These are phyloP conservation scores for Grammomys dolichurus DNA, from an alignment of 2,113 vertebrate species.

Conservation along the genomic window DNA sequence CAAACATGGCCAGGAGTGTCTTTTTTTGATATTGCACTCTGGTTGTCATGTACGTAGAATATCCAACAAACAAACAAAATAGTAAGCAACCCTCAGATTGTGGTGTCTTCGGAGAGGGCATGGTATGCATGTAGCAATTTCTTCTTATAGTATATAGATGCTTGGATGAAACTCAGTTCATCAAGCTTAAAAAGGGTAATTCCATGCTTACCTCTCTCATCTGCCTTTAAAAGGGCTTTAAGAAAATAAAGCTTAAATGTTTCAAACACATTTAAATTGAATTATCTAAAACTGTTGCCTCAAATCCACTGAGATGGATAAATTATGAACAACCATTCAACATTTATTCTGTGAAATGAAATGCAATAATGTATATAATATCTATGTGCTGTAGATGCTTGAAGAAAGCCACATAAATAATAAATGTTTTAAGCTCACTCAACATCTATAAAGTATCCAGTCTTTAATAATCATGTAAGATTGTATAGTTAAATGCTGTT, in stretches of 20 bases:
- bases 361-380: neutral
- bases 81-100: neutral
- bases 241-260: neutral
- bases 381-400: neutral
- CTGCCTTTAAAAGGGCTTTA: neutral
- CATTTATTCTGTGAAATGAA: constrained; percentile 32
- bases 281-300: neutral
- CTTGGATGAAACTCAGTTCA: neutral
- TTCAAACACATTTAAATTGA: neutral
- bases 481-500: neutral
- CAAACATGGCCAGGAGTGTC: neutral
- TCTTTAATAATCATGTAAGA: neutral
- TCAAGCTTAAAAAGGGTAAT: neutral
- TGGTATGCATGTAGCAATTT: neutral
- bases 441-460: constrained; percentile 2
- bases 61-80: neutral
- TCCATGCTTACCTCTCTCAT: neutral
- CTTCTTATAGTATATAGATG: too few relatives aligned
- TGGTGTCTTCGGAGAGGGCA: neutral
- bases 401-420: neutral
- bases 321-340: neutral
- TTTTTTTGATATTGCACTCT: neutral
- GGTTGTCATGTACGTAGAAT: neutral
- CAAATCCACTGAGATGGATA: neutral
- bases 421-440: neutral